These are phyloP conservation scores for Zapornia atra DNA, from an alignment of 2,113 vertebrate genomes.

Conservation along the genomic window DNA sequence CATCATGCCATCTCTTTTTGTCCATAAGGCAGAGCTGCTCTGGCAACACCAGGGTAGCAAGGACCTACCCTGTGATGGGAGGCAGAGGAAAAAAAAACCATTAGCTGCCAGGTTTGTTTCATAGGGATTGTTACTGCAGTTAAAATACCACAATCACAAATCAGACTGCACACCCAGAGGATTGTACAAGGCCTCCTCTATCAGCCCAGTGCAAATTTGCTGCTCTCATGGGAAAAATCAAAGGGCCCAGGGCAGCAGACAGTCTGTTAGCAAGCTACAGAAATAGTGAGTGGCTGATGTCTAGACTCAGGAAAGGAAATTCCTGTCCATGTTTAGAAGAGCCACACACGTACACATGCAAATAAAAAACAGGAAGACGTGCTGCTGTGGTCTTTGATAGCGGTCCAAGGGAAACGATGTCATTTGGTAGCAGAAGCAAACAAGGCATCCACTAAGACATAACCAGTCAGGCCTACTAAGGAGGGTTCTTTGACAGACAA, in stretches of 20 bases:
- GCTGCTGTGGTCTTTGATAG: conserved; percentile 24
- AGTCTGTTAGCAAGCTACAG: conserved; percentile 14
- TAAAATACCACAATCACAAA: background rate
- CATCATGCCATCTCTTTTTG: background rate
- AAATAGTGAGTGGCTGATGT: conserved; percentile 47
- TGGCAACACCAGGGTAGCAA: background rate
- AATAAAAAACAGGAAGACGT: conserved; percentile 59
- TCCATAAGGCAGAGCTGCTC: background rate
- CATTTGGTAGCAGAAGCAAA: conserved; percentile 6
- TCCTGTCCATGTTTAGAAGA: conserved; percentile 29
- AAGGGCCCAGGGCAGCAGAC: conserved; percentile 13
- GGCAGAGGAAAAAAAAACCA: background rate
- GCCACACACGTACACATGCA: conserved; percentile 14
- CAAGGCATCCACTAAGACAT: background rate
- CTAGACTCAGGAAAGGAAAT: conserved; percentile 61
- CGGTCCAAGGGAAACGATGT: background rate
- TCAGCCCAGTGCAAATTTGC: background rate
- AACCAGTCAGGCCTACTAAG: background rate
- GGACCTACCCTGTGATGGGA: background rate
- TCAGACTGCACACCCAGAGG: background rate
- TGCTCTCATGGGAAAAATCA: conserved; percentile 27
- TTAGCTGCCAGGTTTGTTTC: background rate
- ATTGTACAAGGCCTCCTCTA: background rate
- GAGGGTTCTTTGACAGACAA: background rate
- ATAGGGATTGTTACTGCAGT: background rate